Evolutionary conservation across 2,113 vertebrate genomes (phyloP).

Genomic region (Thalassarche chlororhynchos): DNA sequence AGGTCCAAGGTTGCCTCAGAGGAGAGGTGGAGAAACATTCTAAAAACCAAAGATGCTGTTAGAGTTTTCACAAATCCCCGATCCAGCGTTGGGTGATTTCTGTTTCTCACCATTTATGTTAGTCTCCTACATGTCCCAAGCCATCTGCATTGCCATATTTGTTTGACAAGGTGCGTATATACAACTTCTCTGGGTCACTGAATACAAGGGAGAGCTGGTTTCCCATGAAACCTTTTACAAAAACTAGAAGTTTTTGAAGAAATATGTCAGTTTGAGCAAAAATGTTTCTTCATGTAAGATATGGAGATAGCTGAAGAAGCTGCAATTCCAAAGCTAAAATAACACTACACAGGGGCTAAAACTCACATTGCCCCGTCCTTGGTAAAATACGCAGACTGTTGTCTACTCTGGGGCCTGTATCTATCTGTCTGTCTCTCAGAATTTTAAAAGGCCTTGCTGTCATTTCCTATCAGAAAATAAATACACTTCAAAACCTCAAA

Average conservation of each 20-base stretch:
- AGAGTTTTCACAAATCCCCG: background rate
- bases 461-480: conserved; percentile 18
- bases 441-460: background rate
- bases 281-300: background rate
- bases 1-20: background rate
- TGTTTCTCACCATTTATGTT: conserved; percentile 18
- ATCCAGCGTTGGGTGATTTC: background rate
- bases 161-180: conserved; percentile 41
- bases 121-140: conserved; percentile 14
- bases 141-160: conserved; percentile 44
- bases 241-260: background rate
- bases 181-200: conserved; percentile 24
- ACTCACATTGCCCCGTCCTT: background rate
- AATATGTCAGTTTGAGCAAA: background rate
- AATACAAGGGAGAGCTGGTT: background rate
- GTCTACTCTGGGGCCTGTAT: background rate
- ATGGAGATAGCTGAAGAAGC: background rate
- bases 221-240: background rate
- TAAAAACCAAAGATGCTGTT: background rate
- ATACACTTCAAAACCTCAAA: conserved; percentile 29
- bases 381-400: background rate
- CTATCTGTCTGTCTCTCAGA: background rate
- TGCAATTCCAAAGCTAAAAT: background rate
- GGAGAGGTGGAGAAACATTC: background rate
- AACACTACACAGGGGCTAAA: background rate